Conservation (phyloP, 2,113 vertebrate genomes). For the Bungarus multicinctus region DNA sequence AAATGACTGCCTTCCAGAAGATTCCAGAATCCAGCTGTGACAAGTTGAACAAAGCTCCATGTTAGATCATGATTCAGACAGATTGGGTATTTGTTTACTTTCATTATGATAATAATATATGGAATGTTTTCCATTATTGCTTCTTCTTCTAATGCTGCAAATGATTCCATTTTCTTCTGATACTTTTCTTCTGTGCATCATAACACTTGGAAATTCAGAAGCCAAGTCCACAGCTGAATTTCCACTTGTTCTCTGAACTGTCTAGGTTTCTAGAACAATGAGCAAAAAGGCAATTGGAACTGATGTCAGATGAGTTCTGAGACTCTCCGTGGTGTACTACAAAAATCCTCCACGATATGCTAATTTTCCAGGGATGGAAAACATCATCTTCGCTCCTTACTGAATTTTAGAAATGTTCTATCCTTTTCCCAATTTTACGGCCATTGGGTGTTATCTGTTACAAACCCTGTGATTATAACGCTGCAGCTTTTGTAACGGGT, state of each 20-base stretch:
- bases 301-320: neutral
- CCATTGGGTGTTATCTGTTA: neutral
- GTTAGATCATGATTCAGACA: neutral
- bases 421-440: neutral
- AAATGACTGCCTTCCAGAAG: neutral
- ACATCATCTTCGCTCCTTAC: neutral
- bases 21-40: neutral
- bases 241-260: neutral
- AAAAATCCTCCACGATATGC: neutral
- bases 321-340: neutral
- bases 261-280: neutral
- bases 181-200: neutral
- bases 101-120: neutral
- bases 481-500: conserved; percentile 20
- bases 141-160: neutral
- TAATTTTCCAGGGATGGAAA: neutral
- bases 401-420: neutral
- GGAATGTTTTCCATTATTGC: neutral
- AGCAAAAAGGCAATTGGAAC: neutral
- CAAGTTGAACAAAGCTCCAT: neutral
- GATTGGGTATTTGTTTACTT: too few relatives aligned
- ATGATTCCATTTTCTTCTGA: neutral
- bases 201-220: neutral
- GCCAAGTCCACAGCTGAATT: neutral
- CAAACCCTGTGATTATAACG: neutral